Percentiles rank a stretch among this genome's conserved stretches.
Conservation (phyloP, 2,888 invertebrate species). For the Creontiades dilutus region DNA sequence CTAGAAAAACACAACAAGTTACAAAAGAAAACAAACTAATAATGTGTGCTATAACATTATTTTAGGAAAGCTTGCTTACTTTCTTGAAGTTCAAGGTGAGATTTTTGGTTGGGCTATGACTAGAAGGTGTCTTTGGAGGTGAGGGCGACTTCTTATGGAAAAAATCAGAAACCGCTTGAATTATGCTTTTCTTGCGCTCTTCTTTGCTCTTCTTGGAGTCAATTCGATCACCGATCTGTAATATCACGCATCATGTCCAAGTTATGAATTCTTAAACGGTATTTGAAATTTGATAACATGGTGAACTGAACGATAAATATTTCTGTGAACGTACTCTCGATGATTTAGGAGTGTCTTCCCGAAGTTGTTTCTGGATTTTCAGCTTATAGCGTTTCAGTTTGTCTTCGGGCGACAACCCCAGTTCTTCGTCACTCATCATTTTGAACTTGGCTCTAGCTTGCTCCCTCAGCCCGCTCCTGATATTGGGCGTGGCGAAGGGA, state of each 20-base stretch:
- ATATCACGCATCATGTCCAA: not conserved
- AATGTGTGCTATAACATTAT: not conserved
- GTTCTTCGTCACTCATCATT: constrained; percentile 86
- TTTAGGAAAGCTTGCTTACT: constrained; percentile 31
- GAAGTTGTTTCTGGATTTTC: constrained; percentile 77
- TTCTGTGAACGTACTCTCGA: constrained; percentile 53
- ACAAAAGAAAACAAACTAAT: too few species aligned
- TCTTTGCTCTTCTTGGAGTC: constrained; percentile 77
- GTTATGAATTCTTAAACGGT: too few species aligned
- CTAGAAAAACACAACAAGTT: too few species aligned
- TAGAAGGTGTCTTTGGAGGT: constrained; percentile 76
- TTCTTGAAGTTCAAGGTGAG: constrained; percentile 61
- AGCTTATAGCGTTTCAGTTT: constrained; percentile 81
- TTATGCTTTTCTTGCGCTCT: constrained; percentile 89
- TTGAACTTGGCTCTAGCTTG: constrained; percentile 84
- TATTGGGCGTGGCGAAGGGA: constrained; percentile 80
- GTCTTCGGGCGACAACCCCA: constrained; percentile 86
- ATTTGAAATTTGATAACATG: too few species aligned
- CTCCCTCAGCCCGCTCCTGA: constrained; percentile 80
- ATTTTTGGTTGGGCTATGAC: constrained; percentile 74
- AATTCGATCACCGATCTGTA: constrained; percentile 70
- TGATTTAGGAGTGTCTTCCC: constrained; percentile 70
- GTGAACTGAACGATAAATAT: too few species aligned
- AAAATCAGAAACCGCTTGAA: constrained; percentile 90
- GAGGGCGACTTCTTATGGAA: constrained; percentile 84